Evolutionary conservation across 2,888 invertebrate genomes (phyloP).

Genomic region (Bombylius discolor): DNA sequence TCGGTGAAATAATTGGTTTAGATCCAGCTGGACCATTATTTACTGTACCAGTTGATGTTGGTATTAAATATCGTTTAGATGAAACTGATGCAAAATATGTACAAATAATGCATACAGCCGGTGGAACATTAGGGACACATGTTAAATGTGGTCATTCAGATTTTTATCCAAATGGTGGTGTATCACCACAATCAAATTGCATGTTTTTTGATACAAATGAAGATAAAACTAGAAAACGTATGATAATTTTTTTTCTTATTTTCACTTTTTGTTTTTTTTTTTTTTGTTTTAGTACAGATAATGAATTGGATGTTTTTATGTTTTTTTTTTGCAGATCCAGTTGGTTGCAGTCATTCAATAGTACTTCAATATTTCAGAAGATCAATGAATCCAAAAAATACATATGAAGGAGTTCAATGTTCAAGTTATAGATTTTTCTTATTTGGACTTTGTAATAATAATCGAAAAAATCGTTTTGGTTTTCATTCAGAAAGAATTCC

Average conservation of each 20-base stretch:
- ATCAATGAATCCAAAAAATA: constrained; percentile 29
- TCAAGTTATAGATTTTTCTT: constrained; percentile 22
- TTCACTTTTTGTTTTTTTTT: neutral
- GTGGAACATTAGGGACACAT: constrained; percentile 28
- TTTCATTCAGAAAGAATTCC: constrained; percentile 26
- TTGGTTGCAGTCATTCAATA: constrained; percentile 31
- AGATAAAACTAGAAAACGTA: constrained; percentile 15
- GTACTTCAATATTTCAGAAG: constrained; percentile 31
- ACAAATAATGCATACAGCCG: constrained; percentile 32
- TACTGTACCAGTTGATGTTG: constrained; percentile 28
- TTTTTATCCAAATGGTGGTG: constrained; percentile 34
- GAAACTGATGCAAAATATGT: constrained; percentile 29
- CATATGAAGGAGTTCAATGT: constrained; percentile 29
- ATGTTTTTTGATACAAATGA: constrained; percentile 20
- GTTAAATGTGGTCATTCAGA: constrained; percentile 33
- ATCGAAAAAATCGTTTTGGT: constrained; percentile 27
- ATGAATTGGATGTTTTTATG: constrained; percentile 1
- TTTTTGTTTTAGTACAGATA: constrained; percentile 1
- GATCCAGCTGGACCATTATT: constrained; percentile 36
- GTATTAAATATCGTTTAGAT: constrained; percentile 27
- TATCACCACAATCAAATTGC: constrained; percentile 30
- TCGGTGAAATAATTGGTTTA: constrained; percentile 34
- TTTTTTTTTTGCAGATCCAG: constrained; percentile 23
- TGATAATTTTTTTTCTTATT: neutral
- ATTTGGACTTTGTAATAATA: constrained; percentile 22